Percentiles rank a stretch among this genome's conserved stretches.
phyloP scores from a whole-genome alignment of 2,888 invertebrate genomes.

The Junonia oenone region DNA sequence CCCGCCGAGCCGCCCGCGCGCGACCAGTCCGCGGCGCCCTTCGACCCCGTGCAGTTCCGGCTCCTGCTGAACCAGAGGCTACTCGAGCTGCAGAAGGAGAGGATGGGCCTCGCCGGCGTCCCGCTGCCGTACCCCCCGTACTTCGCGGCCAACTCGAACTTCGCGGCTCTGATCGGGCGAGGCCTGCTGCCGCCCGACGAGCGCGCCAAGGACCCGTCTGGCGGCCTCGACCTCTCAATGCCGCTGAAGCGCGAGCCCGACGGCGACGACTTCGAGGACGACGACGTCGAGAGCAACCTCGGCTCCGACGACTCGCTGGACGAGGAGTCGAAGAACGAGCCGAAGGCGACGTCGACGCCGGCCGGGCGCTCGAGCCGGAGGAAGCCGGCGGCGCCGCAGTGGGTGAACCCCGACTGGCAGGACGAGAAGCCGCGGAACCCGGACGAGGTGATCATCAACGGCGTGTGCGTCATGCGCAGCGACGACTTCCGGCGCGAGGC shows the following conservation, averaged over 20 bases:
- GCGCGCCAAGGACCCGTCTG: constrained; percentile 86
- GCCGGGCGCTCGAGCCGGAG: constrained; percentile 82
- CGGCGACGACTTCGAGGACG: constrained; percentile 89
- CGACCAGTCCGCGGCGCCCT: constrained; percentile 86
- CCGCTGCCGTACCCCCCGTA: constrained; percentile 88
- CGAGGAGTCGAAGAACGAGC: constrained; percentile 80
- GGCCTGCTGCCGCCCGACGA: constrained; percentile 82
- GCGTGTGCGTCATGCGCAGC: constrained; percentile 94
- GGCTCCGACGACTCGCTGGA: constrained; percentile 84
- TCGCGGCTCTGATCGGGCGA: constrained; percentile 87
- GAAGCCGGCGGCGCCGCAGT: constrained; percentile 97
- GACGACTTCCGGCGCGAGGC: constrained; percentile 84
- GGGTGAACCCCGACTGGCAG: constrained; percentile 97
- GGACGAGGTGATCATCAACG: constrained; percentile 94
- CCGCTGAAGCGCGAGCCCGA: constrained; percentile 88
- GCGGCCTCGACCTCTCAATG: constrained; percentile 93
- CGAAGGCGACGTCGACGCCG: constrained; percentile 74
- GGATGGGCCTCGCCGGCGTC: constrained; percentile 87
- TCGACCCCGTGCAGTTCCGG: constrained; percentile 95
- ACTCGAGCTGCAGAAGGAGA: constrained; percentile 91
- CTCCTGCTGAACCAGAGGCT: constrained; percentile 92
- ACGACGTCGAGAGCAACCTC: constrained; percentile 86
- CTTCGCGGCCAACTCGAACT: constrained; percentile 86
- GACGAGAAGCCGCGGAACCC: constrained; percentile 80
- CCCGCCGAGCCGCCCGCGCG: constrained; percentile 86